A percentile compares a stretch with the other conserved stretches of the same genome.
Conservation (phyloP, 2,888 invertebrate genomes). For the Lacanobia oleracea region DNA sequence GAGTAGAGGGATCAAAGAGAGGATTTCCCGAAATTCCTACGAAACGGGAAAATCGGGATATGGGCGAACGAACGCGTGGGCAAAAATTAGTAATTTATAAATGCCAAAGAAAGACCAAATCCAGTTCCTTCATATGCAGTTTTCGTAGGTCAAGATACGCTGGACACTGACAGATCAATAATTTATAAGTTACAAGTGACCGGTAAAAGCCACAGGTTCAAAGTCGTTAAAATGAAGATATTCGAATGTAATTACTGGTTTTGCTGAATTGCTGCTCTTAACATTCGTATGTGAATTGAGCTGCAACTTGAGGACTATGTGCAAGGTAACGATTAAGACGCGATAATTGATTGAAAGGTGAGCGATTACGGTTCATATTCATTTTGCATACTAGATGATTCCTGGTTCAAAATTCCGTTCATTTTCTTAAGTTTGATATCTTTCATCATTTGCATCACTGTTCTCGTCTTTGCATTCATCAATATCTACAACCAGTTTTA, state of each 20-base stretch:
- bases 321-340: neutral
- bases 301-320: neutral
- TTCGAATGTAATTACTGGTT: constrained; percentile 10
- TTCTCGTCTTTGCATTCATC: too few species aligned
- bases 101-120: too few species aligned
- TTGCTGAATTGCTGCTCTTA: constrained; percentile 20
- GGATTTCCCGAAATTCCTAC: too few species aligned
- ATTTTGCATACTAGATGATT: neutral
- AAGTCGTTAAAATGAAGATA: constrained; percentile 39
- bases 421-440: neutral
- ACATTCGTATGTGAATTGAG: constrained; percentile 2
- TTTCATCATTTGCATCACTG: neutral
- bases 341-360: neutral
- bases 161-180: constrained; percentile 26
- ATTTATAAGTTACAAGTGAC: constrained; percentile 31
- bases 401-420: neutral
- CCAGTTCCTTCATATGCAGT: neutral
- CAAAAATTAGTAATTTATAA: too few species aligned
- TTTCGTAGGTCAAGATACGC: neutral
- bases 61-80: too few species aligned
- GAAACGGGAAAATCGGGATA: too few species aligned
- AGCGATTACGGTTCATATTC: neutral
- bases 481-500: neutral
- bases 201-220: constrained; percentile 28
- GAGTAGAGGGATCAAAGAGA: too few species aligned